phyloP scores from a whole-genome alignment of 2,888 invertebrate species.

The Drosophila birchii region DNA sequence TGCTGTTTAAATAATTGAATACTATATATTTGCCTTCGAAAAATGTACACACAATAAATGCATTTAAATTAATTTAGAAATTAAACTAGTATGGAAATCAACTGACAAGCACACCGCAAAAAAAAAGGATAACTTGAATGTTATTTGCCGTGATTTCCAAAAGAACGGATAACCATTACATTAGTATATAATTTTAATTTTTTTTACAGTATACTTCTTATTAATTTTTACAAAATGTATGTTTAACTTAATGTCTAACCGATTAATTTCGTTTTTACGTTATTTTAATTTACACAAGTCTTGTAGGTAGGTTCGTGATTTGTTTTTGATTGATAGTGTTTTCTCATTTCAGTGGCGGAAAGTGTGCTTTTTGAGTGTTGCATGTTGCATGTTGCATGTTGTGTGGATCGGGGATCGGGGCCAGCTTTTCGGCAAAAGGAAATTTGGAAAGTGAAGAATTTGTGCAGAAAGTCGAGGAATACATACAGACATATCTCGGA shows the following conservation, averaged over 20 bases:
- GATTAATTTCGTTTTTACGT: constrained; percentile 46
- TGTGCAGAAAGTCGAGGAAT: constrained; percentile 65
- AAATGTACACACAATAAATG: constrained; percentile 77
- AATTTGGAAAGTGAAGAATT: constrained; percentile 69
- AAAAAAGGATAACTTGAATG: constrained; percentile 38
- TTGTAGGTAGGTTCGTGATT: constrained; percentile 82
- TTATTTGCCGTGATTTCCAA: constrained; percentile 73
- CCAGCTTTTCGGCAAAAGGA: constrained; percentile 61
- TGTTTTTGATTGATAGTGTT: constrained; percentile 53
- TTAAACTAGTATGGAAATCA: constrained; percentile 75
- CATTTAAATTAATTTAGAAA: constrained; percentile 73
- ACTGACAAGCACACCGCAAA: constrained; percentile 57
- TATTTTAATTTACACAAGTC: constrained; percentile 81
- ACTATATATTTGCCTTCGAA: constrained; percentile 61
- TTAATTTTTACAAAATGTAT: constrained; percentile 78
- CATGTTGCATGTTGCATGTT: constrained; percentile 44
- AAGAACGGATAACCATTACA: constrained; percentile 44
- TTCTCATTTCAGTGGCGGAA: constrained; percentile 20
- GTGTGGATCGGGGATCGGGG: constrained; percentile 33
- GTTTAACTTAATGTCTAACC: constrained; percentile 76
- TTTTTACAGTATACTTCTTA: constrained; percentile 71
- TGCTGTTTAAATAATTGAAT: constrained; percentile 76
- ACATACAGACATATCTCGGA: constrained; percentile 26
- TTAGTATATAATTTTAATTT: constrained; percentile 47
- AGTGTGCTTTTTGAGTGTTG: constrained; percentile 53